A percentile compares a stretch with the other conserved stretches of the same genome.
phyloP scores from a whole-genome alignment of 2,113 vertebrate genomes.

The Istiophorus platypterus region DNA sequence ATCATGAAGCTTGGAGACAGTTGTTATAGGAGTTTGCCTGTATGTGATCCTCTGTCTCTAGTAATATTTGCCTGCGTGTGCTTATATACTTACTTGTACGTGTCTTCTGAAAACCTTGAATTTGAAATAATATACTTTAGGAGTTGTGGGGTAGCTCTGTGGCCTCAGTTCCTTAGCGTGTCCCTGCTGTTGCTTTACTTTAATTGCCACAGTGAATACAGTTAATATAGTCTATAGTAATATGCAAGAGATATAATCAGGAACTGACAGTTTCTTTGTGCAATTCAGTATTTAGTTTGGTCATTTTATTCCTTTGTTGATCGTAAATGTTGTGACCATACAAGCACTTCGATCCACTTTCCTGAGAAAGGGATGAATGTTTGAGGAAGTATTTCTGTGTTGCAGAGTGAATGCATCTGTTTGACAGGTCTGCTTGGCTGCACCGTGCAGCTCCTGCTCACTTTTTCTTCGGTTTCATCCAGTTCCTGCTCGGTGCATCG shows the following conservation, averaged over 20 bases:
- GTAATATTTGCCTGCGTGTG: neutral
- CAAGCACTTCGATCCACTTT: neutral
- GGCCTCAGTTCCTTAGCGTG: neutral
- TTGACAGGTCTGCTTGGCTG: no score
- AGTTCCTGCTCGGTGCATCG: no score
- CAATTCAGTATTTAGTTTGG: neutral
- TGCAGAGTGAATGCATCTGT: no score
- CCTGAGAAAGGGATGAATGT: no score
- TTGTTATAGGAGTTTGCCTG: neutral
- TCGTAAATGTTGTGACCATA: neutral
- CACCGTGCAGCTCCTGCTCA: no score
- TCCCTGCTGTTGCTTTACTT: neutral
- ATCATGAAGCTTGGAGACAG: slow-evolving; percentile 38
- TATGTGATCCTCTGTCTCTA: neutral
- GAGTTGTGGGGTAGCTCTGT: neutral
- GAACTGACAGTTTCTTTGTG: neutral
- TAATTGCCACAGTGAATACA: neutral
- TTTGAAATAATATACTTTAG: neutral
- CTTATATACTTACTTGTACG: slow-evolving; percentile 58
- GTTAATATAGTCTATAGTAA: neutral
- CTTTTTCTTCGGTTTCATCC: no score
- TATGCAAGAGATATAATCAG: neutral
- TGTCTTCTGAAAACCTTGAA: neutral
- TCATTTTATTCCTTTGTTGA: slow-evolving; percentile 4
- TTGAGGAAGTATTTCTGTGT: no score